phyloP scores from a whole-genome alignment of 2,113 vertebrate genomes.

The Silurus asotus region DNA sequence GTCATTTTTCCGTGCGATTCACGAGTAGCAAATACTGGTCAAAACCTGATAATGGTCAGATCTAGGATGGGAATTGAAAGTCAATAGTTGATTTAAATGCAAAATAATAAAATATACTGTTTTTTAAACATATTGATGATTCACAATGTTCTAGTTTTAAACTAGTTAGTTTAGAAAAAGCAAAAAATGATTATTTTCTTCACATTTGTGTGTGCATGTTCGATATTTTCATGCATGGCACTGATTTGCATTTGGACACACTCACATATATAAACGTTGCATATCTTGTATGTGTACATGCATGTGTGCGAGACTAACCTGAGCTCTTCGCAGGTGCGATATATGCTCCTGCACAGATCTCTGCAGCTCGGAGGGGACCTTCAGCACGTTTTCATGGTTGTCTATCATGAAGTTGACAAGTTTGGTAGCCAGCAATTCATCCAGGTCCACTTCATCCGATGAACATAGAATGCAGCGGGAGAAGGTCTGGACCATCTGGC shows the following conservation, averaged over 20 bases:
- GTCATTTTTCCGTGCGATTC: not conserved
- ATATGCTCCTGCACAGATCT: slow-evolving; percentile 77
- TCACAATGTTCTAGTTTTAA: not conserved
- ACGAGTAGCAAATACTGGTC: not conserved
- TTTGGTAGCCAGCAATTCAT: slow-evolving; percentile 82
- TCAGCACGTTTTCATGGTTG: slow-evolving; percentile 79
- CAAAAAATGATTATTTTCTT: not conserved
- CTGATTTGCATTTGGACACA: not conserved
- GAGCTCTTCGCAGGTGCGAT: slow-evolving; percentile 75
- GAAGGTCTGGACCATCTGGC: slow-evolving; percentile 83
- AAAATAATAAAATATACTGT: not conserved
- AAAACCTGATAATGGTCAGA: not conserved
- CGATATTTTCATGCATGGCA: not conserved
- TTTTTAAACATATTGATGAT: not conserved
- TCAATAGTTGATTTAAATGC: not conserved
- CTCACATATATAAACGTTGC: too few species aligned
- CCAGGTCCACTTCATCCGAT: slow-evolving; percentile 82
- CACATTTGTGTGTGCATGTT: not conserved
- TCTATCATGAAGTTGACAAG: slow-evolving; percentile 85
- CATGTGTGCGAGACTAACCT: slow-evolving; percentile 67
- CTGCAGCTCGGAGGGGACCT: slow-evolving; percentile 72
- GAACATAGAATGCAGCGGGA: slow-evolving; percentile 83
- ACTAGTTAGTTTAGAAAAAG: too few species aligned
- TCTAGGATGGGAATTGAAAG: not conserved
- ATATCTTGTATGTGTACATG: too few species aligned